Evolutionary conservation across 2,888 invertebrate species (phyloP).

Genomic region (Chirona hameri): DNA sequence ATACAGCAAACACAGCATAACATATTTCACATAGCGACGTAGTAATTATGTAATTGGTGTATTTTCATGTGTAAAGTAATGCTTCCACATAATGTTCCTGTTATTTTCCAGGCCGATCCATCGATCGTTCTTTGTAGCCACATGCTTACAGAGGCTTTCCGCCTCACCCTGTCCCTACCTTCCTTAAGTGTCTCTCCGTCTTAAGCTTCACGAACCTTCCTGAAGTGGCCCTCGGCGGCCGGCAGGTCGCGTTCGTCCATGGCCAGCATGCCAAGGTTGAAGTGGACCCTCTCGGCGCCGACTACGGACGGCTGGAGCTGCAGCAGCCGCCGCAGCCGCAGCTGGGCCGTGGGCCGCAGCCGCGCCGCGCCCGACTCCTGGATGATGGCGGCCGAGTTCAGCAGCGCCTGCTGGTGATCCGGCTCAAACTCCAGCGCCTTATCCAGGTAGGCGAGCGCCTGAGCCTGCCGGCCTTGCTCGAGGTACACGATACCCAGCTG

Average conservation of each 20-base stretch:
- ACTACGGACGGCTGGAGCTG: background rate
- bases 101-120: too few species aligned
- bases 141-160: too few species aligned
- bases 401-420: slow-evolving; percentile 87
- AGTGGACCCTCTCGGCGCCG: slow-evolving; percentile 65
- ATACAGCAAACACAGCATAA: too few species aligned
- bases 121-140: too few species aligned
- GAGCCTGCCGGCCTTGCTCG: slow-evolving; percentile 85
- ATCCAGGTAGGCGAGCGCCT: slow-evolving; percentile 86
- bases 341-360: slow-evolving; percentile 54
- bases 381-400: slow-evolving; percentile 90
- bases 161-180: background rate
- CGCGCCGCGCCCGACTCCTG: slow-evolving; percentile 48
- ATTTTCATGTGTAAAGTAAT: too few species aligned
- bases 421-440: slow-evolving; percentile 88
- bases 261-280: slow-evolving; percentile 92
- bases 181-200: background rate
- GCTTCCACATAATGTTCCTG: too few species aligned
- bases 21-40: too few species aligned
- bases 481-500: slow-evolving; percentile 89
- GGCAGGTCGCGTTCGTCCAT: slow-evolving; percentile 90
- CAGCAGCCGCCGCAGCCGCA: slow-evolving; percentile 74
- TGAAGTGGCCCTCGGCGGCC: slow-evolving; percentile 87
- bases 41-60: too few species aligned
- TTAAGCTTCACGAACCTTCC: slow-evolving; percentile 57